Evolutionary conservation across 2,888 invertebrate species (phyloP).

Genomic region (Sinotaia quadrata): DNA sequence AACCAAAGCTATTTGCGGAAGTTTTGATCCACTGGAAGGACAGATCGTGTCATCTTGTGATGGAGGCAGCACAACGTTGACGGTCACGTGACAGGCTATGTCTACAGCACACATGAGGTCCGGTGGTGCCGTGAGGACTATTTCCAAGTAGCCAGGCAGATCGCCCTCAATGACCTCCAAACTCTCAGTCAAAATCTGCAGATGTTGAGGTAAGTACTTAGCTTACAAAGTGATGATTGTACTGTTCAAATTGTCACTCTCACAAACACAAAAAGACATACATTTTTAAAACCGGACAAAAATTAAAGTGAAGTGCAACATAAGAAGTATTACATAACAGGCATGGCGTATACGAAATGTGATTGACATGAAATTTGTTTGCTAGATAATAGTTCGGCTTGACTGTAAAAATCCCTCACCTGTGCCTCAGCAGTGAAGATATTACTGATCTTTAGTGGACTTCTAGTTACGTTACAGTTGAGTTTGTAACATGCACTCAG

Average conservation of each 20-base stretch:
- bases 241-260: too few species aligned
- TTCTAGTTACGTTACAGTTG: constrained; percentile 41
- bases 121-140: constrained; percentile 34
- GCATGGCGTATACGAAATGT: too few species aligned
- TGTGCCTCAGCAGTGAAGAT: constrained; percentile 40
- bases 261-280: background rate
- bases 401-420: constrained; percentile 39
- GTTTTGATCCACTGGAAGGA: constrained; percentile 13
- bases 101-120: constrained; percentile 30
- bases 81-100: constrained; percentile 29
- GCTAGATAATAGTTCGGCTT: too few species aligned
- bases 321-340: too few species aligned
- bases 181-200: constrained; percentile 24
- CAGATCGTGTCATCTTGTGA: constrained; percentile 24
- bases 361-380: too few species aligned
- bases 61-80: constrained; percentile 13
- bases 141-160: constrained; percentile 24
- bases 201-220: background rate
- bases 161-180: constrained; percentile 32
- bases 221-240: background rate
- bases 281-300: background rate
- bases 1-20: constrained; percentile 25
- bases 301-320: background rate
- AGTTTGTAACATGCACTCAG: constrained; percentile 41
- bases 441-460: constrained; percentile 44